Evolutionary conservation across 2,113 vertebrate species (phyloP).

Genomic region (Thermophis baileyi): DNA sequence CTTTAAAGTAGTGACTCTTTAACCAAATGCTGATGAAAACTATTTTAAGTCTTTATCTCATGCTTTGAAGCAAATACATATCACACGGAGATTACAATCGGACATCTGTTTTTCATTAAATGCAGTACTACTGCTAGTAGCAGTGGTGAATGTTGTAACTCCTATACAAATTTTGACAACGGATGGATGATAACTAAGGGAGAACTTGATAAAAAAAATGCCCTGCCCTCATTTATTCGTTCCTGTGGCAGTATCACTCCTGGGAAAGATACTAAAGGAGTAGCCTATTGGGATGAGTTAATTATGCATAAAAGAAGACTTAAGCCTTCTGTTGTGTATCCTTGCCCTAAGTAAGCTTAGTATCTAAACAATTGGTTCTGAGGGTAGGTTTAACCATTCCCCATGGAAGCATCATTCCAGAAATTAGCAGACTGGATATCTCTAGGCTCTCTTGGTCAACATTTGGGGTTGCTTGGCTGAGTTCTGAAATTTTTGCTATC

Average conservation of each 20-base stretch:
- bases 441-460: background rate
- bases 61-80: background rate
- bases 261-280: background rate
- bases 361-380: background rate
- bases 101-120: background rate
- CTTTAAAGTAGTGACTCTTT: background rate
- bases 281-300: background rate
- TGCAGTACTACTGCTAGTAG: background rate
- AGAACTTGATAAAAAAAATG: background rate
- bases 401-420: too few species aligned
- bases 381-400: background rate
- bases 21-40: background rate
- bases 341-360: background rate
- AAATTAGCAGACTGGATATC: background rate
- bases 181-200: background rate
- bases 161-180: background rate
- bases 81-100: background rate
- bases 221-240: background rate
- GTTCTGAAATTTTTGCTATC: background rate
- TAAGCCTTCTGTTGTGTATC: background rate
- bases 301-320: background rate
- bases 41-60: background rate
- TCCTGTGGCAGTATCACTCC: too few species aligned
- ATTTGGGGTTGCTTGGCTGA: background rate
- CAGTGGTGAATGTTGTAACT: background rate